A percentile compares a stretch with the other conserved stretches of the same genome.
phyloP scores from a whole-genome alignment of 2,888 invertebrate genomes.

The Ennomos quercinarius region DNA sequence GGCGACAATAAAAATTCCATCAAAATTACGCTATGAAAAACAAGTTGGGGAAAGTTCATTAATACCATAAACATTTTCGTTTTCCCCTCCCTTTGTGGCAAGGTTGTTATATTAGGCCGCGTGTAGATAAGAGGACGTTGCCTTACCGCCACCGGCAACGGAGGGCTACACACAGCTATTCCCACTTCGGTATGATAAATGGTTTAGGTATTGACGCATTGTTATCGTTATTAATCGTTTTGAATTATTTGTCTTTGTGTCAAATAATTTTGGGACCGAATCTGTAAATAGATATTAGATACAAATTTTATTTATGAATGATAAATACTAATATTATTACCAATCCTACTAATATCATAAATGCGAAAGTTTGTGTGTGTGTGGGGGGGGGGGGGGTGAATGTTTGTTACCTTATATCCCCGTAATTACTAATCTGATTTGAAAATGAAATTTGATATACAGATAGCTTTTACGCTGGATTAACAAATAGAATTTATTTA shows the following conservation, averaged over 20 bases:
- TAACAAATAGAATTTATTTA: too few species aligned
- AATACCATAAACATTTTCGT: slow-evolving; percentile 63
- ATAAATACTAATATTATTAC: too few species aligned
- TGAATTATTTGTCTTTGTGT: slow-evolving; percentile 42
- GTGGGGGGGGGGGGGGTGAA: too few species aligned
- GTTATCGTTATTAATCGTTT: slow-evolving; percentile 47
- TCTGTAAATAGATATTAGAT: slow-evolving; percentile 3
- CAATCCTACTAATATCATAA: too few species aligned
- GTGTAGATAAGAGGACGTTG: slow-evolving; percentile 56
- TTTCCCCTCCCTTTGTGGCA: slow-evolving; percentile 52
- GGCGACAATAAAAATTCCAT: slow-evolving; percentile 62
- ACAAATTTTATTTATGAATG: too few species aligned
- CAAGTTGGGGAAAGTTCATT: slow-evolving; percentile 66
- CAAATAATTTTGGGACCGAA: slow-evolving; percentile 8
- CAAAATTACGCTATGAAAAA: slow-evolving; percentile 63
- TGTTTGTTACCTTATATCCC: too few species aligned
- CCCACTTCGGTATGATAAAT: slow-evolving; percentile 54
- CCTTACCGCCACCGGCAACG: slow-evolving; percentile 42
- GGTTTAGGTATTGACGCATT: slow-evolving; percentile 43
- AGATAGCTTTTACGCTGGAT: too few species aligned
- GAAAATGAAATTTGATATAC: too few species aligned
- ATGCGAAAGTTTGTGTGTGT: too few species aligned
- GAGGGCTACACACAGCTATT: slow-evolving; percentile 49
- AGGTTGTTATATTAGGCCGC: slow-evolving; percentile 55
- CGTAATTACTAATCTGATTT: too few species aligned